phyloP scores from a whole-genome alignment of 64 coral and sea anemone species.

The Montipora foliosa region DNA sequence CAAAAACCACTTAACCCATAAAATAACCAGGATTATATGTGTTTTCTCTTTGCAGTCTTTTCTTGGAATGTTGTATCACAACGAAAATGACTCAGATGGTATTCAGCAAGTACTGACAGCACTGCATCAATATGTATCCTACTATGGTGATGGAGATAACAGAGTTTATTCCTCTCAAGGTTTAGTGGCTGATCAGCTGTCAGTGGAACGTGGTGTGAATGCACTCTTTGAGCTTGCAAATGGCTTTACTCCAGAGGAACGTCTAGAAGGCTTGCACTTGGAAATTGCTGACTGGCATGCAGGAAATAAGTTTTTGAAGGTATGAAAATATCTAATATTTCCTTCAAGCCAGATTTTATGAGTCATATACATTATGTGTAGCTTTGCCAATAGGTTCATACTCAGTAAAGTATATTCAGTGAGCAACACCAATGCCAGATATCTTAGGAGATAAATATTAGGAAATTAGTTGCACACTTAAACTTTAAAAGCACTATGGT shows the following conservation, averaged over 20 bases:
- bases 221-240: conserved; percentile 34
- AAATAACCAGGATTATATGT: conserved; percentile 6
- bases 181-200: conserved; percentile 56
- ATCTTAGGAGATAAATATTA: conserved; percentile 12
- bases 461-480: conserved; percentile 10
- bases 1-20: no score
- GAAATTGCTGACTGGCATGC: conserved; percentile 61
- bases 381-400: conserved; percentile 8
- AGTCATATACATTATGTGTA: conserved; percentile 22
- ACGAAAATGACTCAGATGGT: conserved; percentile 59
- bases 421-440: conserved; percentile 15
- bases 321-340: neutral
- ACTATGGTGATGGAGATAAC: conserved; percentile 25
- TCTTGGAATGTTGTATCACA: conserved; percentile 57
- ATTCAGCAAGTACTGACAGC: conserved; percentile 56
- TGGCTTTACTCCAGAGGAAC: conserved; percentile 56
- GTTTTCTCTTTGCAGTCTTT: conserved; percentile 35
- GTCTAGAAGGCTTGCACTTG: conserved; percentile 40
- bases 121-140: conserved; percentile 56
- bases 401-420: conserved; percentile 11
- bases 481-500: neutral
- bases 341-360: conserved; percentile 11
- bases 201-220: conserved; percentile 63
- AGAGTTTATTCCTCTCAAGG: conserved; percentile 57
- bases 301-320: conserved; percentile 43